Evolutionary conservation across 1,140 invertebrate genomes (phyloP).

Genomic region (Copidosoma floridanum): DNA sequence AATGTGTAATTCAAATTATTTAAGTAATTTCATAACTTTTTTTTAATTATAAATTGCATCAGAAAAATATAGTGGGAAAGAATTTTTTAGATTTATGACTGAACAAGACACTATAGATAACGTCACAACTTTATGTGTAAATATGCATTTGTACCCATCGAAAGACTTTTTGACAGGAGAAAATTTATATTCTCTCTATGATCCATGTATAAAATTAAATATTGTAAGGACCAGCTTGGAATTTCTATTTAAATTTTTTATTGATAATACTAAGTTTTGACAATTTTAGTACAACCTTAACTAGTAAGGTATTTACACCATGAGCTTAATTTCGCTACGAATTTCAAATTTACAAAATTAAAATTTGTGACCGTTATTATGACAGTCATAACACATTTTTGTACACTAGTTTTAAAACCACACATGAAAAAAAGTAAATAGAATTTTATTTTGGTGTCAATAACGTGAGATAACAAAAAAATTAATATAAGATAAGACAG

Average conservation of each 20-base stretch:
- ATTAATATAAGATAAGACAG: too few relatives aligned
- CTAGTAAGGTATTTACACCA: constrained; percentile 59
- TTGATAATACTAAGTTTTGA: constrained; percentile 76
- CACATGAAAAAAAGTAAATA: too few relatives aligned
- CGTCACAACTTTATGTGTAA: constrained; percentile 73
- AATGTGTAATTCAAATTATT: too few relatives aligned
- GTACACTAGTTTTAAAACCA: too few relatives aligned
- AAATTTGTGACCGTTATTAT: too few relatives aligned
- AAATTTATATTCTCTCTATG: constrained; percentile 74
- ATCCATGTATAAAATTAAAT: constrained; percentile 67
- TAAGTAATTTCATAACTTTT: too few relatives aligned
- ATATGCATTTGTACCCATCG: constrained; percentile 76
- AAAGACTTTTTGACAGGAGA: constrained; percentile 75
- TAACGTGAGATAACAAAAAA: too few relatives aligned
- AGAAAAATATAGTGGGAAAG: constrained; percentile 10
- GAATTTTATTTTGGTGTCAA: too few relatives aligned
- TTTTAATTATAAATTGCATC: not conserved
- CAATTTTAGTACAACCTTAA: constrained; percentile 63
- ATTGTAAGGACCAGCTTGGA: constrained; percentile 67
- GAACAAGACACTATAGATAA: constrained; percentile 69
- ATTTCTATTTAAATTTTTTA: too few relatives aligned
- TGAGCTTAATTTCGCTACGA: constrained; percentile 56
- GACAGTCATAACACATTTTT: too few relatives aligned
- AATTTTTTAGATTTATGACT: constrained; percentile 60
- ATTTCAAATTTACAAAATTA: too few relatives aligned